A percentile compares a stretch with the other conserved stretches of the same genome.
phyloP scores from a whole-genome alignment of 92 coral and sea anemone species.

The Zoanthus sociatus region DNA sequence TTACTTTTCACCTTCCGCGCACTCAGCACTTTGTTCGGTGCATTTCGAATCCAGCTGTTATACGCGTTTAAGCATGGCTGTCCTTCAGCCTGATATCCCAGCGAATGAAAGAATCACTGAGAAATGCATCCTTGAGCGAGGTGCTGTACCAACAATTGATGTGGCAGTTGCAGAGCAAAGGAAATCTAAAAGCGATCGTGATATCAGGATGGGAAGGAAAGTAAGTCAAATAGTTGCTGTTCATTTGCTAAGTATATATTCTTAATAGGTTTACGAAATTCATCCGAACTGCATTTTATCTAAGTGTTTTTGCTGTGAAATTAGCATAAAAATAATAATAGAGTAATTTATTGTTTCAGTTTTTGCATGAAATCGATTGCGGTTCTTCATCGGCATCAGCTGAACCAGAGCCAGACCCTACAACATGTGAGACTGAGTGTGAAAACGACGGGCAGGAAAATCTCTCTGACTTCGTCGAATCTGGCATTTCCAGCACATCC shows the following conservation, averaged over 20 bases:
- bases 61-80: not conserved
- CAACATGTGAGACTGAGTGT: not conserved
- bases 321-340: not conserved
- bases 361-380: not conserved
- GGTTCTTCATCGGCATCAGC: not conserved
- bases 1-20: not conserved
- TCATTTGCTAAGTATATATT: not conserved
- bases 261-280: no score
- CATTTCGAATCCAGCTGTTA: not conserved
- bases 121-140: not conserved
- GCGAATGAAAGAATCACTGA: not conserved
- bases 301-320: not conserved
- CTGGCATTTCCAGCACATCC: constrained; percentile 7
- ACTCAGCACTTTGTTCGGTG: not conserved
- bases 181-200: not conserved
- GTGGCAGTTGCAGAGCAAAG: not conserved
- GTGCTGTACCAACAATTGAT: not conserved
- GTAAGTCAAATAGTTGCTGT: not conserved
- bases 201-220: not conserved
- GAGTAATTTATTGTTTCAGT: not conserved
- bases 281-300: not conserved
- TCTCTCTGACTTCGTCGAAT: not conserved
- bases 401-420: not conserved
- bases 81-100: not conserved
- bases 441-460: not conserved